Conservation (phyloP, 1,140 invertebrate genomes). For the Saccostrea glomerata region DNA sequence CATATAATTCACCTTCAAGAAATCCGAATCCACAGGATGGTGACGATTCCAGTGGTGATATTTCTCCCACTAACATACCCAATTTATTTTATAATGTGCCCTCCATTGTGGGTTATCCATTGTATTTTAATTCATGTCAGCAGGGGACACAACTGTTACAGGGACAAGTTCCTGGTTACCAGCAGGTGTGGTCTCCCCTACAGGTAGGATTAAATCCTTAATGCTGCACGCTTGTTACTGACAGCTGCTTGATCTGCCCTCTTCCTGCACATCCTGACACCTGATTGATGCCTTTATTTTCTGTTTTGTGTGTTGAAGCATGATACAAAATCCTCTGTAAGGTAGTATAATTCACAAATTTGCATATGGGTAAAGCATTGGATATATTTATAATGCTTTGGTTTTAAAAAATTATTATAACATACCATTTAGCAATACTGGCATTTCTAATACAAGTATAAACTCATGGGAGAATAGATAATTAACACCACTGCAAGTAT, state of each 20-base stretch:
- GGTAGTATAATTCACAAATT: too few species aligned
- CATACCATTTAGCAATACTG: too few species aligned
- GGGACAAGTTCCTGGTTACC: conserved; percentile 29
- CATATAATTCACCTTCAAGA: conserved; percentile 7
- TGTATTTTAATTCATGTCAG: conserved; percentile 8
- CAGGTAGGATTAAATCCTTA: conserved; percentile 12
- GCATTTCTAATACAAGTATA: too few species aligned
- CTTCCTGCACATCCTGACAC: background rate
- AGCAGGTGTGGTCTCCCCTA: conserved; percentile 23
- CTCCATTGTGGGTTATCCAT: background rate
- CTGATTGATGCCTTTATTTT: background rate
- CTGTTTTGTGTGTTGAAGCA: background rate
- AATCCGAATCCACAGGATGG: conserved; percentile 10
- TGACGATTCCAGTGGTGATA: background rate
- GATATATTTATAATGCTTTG: too few species aligned
- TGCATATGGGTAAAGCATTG: too few species aligned
- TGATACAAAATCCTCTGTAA: too few species aligned
- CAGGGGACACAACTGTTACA: conserved; percentile 34
- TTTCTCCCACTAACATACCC: conserved; percentile 14
- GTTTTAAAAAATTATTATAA: too few species aligned
- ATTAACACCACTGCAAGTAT: too few species aligned
- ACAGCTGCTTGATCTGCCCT: background rate
- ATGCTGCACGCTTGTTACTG: conserved; percentile 1
- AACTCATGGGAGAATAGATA: too few species aligned
- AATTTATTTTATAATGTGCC: conserved; percentile 4